Conservation (phyloP, 2,888 invertebrate species). For the Drosophila phalerata region DNA sequence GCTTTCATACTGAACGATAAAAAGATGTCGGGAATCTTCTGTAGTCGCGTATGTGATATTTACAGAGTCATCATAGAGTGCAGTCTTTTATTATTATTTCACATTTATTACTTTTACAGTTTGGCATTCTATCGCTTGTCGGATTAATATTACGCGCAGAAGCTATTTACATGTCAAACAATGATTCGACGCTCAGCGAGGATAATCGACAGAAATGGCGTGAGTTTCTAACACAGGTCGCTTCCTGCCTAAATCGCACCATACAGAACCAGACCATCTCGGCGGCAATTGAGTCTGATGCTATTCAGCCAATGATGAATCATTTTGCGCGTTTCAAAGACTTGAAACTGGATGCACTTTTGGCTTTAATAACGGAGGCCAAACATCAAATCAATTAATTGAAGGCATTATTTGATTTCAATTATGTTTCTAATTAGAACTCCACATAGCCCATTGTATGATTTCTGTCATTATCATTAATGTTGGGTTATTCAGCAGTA, state of each 20-base stretch:
- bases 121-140: constrained; percentile 84
- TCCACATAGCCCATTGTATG: constrained; percentile 31
- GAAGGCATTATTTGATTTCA: constrained; percentile 29
- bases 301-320: constrained; percentile 84
- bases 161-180: constrained; percentile 76
- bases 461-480: constrained; percentile 37
- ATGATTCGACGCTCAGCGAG: constrained; percentile 71
- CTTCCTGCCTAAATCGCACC: constrained; percentile 83
- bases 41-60: constrained; percentile 83
- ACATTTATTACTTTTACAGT: constrained; percentile 65
- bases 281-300: constrained; percentile 85
- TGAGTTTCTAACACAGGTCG: constrained; percentile 83
- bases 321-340: constrained; percentile 85
- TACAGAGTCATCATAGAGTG: neutral
- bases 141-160: constrained; percentile 84
- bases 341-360: constrained; percentile 84
- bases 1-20: constrained; percentile 83
- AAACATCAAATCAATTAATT: constrained; percentile 84
- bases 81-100: neutral
- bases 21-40: constrained; percentile 83
- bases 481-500: constrained; percentile 54
- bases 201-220: constrained; percentile 81
- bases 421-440: constrained; percentile 26
- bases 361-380: constrained; percentile 84
- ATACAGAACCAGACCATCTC: constrained; percentile 85